Evolutionary conservation across 2,888 invertebrate species (phyloP), one percentile per base, ranked within the genome.

Genomic region (Isoperla grammatica): DNA sequence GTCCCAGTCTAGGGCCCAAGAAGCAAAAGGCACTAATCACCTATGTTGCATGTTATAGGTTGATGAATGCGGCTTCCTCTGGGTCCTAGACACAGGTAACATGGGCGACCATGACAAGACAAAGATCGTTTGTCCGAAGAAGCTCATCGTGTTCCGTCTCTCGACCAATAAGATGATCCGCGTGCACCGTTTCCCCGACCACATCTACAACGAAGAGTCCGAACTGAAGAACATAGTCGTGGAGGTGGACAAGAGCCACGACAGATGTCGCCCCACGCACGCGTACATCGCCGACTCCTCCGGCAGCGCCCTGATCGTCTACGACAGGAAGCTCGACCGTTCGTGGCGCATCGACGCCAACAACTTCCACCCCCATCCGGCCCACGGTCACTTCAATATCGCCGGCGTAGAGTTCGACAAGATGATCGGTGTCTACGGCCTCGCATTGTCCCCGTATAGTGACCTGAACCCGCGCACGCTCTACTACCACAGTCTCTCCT

Each of bases 361-460:
- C 12, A 73, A 79, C 0, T 80, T 86, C 71, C 86, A 79, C 9
- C 87, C 87, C 0, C 83, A 78, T 69, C 87, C 87, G 0, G 29
- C 29, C 5, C 8, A 6, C 17, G 15, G 37, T 20, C 23, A 53
- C 19, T 23, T 53, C 17, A 42, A 42, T 11, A 48, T 57, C 22
- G 39, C 40, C 12, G 57, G 61, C 5, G 83, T 84, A 63, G 76
- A 75, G 37, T 88, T 88, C 67, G 84, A 86, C 63, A 70, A 87
- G 46, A 87, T 87, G 86, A 87, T 87, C 63, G 88, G 87, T 0
- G 17, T 88, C 9, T 70, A 88, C 2, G 87, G 85, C 1, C 75
- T 88, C 74, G 81, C 86, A 0, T 68, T 88, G 13, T 68, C 67
- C 15, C 58, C 6, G 67, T 29, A 0, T 66, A 67, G 2, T 70